These are phyloP conservation scores for Leucoraja erinaceus DNA, from an alignment of 2,113 vertebrate genomes.

Conservation along the genomic window DNA sequence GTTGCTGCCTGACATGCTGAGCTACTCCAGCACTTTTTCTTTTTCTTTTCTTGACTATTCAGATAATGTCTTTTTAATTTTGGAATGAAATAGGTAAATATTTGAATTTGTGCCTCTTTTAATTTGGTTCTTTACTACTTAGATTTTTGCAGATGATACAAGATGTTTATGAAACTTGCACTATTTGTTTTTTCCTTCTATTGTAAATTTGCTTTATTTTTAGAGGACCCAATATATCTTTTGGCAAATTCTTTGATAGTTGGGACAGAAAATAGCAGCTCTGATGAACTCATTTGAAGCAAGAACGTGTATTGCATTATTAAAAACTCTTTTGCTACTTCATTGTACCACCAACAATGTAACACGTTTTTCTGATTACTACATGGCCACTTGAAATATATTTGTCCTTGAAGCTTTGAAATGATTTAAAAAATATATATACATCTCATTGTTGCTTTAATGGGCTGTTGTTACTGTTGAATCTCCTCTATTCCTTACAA, in stretches of 20 bases:
- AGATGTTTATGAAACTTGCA: neutral
- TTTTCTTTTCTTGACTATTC: too few species aligned
- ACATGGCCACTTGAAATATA: neutral
- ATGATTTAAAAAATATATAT: neutral
- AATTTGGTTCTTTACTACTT: neutral
- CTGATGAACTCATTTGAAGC: neutral
- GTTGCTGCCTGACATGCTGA: too few species aligned
- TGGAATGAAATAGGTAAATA: neutral
- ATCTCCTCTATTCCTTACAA: neutral
- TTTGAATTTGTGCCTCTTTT: neutral
- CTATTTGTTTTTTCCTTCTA: neutral
- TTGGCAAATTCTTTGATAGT: neutral
- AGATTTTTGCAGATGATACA: neutral
- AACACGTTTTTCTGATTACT: neutral
- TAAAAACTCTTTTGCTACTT: neutral
- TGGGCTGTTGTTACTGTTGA: neutral
- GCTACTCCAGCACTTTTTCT: too few species aligned
- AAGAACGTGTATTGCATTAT: neutral
- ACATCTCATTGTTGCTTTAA: neutral
- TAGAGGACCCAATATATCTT: neutral
- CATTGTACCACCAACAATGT: neutral
- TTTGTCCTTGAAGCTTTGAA: neutral
- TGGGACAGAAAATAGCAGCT: neutral
- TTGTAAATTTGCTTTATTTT: neutral
- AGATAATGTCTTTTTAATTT: neutral